Percentiles rank a stretch among this genome's conserved stretches.
Conservation (phyloP, 92 coral and sea anemone genomes). For the Muricea muricata region DNA sequence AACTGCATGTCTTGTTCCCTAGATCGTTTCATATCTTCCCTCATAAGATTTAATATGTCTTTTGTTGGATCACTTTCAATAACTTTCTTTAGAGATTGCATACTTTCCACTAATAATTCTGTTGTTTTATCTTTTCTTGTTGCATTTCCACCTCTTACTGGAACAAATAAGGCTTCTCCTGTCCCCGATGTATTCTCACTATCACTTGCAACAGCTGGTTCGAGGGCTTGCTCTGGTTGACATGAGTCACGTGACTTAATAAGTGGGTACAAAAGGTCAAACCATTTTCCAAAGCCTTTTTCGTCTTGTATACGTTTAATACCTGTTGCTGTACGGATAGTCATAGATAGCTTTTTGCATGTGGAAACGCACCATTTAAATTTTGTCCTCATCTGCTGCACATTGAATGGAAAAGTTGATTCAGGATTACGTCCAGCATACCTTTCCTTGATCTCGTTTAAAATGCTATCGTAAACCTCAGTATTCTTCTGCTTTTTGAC, state of each 20-base stretch:
- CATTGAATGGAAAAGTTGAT: constrained; percentile 8
- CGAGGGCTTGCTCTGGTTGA: constrained; percentile 24
- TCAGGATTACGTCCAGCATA: not conserved
- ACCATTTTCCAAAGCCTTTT: constrained; percentile 39
- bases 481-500: constrained; percentile 59
- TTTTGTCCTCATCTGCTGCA: constrained; percentile 15
- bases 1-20: constrained; percentile 21
- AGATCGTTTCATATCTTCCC: constrained; percentile 23
- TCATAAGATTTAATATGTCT: constrained; percentile 18
- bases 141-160: not conserved
- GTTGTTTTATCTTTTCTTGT: not conserved
- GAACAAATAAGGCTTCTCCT: constrained; percentile 6
- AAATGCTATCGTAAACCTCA: constrained; percentile 48
- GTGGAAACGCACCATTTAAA: constrained; percentile 25
- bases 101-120: constrained; percentile 1
- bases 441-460: constrained; percentile 47
- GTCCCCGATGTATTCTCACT: not conserved
- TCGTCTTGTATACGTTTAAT: constrained; percentile 23
- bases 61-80: constrained; percentile 34
- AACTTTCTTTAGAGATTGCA: not conserved
- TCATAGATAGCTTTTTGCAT: constrained; percentile 12
- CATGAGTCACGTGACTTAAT: constrained; percentile 27
- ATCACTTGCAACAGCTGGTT: constrained; percentile 7
- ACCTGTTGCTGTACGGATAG: constrained; percentile 18
- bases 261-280: constrained; percentile 18